Evolutionary conservation across 2,888 invertebrate species (phyloP).

Genomic region (Thecocarcelia acutangulata): DNA sequence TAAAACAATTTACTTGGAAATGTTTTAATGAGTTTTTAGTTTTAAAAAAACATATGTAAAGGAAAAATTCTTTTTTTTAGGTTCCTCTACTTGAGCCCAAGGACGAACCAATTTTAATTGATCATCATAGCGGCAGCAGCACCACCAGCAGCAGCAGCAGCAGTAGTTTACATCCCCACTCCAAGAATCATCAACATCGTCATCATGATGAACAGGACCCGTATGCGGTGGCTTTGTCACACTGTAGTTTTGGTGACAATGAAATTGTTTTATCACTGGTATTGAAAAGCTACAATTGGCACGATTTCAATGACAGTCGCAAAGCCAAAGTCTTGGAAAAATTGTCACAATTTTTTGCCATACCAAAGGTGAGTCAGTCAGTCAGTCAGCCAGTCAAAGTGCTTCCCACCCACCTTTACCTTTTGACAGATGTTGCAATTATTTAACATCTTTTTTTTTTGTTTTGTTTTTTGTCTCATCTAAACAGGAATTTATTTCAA

Average conservation of each 20-base stretch:
- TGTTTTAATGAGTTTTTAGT: conserved; percentile 48
- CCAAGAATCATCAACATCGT: conserved; percentile 9
- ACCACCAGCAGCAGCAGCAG: conserved; percentile 5
- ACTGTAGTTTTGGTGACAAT: conserved; percentile 77
- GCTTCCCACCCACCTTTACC: conserved; percentile 2
- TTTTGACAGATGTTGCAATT: conserved; percentile 29
- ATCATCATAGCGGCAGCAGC: conserved; percentile 44
- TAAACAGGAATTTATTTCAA: conserved; percentile 78
- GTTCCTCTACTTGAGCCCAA: conserved; percentile 77
- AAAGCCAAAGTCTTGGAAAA: conserved; percentile 78
- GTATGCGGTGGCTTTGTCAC: conserved; percentile 76
- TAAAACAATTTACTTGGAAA: conserved; percentile 40
- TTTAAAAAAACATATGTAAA: background rate
- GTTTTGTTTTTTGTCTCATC: conserved; percentile 14
- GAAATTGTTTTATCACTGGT: conserved; percentile 80
- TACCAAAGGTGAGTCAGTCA: conserved; percentile 78
- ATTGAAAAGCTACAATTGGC: conserved; percentile 79
- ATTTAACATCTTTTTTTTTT: conserved; percentile 1
- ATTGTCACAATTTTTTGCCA: conserved; percentile 81
- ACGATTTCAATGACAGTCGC: conserved; percentile 77
- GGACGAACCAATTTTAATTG: conserved; percentile 75
- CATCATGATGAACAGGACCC: conserved; percentile 73
- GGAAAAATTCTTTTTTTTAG: conserved; percentile 70
- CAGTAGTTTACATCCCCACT: conserved; percentile 12
- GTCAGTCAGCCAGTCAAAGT: background rate